Conservation (phyloP, 2,888 invertebrate species). For the Junonia oenone region DNA sequence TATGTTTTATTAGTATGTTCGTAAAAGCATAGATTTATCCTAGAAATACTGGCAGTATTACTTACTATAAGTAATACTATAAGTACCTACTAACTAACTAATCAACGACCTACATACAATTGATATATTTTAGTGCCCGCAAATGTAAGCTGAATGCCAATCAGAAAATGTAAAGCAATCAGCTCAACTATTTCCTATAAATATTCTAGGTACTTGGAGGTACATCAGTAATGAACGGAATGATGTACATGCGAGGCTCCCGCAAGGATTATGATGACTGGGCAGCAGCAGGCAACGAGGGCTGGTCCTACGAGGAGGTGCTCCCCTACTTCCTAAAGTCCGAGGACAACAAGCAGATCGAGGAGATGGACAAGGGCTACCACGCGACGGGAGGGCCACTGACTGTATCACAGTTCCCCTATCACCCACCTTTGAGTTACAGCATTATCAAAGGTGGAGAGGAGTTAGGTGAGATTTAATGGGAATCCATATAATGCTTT, state of each 20-base stretch:
- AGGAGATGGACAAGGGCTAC: slow-evolving; percentile 86
- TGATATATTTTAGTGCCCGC: too few species aligned
- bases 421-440: slow-evolving; percentile 90
- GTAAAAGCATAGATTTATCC: too few species aligned
- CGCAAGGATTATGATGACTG: slow-evolving; percentile 92
- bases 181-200: too few species aligned
- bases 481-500: neutral
- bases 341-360: slow-evolving; percentile 86
- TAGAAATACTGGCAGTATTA: too few species aligned
- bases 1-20: too few species aligned
- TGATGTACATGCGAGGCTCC: slow-evolving; percentile 96
- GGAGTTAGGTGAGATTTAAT: slow-evolving; percentile 82
- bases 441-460: slow-evolving; percentile 88
- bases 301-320: slow-evolving; percentile 94
- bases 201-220: slow-evolving; percentile 89
- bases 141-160: too few species aligned
- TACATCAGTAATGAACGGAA: slow-evolving; percentile 95
- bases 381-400: slow-evolving; percentile 88
- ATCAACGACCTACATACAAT: too few species aligned
- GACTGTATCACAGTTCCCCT: slow-evolving; percentile 89
- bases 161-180: too few species aligned
- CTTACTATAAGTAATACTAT: too few species aligned
- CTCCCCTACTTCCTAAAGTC: slow-evolving; percentile 93
- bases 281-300: slow-evolving; percentile 91
- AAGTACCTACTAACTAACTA: too few species aligned